Evolutionary conservation across 2,113 vertebrate species (phyloP).

Genomic region (Nerophis ophidion): DNA sequence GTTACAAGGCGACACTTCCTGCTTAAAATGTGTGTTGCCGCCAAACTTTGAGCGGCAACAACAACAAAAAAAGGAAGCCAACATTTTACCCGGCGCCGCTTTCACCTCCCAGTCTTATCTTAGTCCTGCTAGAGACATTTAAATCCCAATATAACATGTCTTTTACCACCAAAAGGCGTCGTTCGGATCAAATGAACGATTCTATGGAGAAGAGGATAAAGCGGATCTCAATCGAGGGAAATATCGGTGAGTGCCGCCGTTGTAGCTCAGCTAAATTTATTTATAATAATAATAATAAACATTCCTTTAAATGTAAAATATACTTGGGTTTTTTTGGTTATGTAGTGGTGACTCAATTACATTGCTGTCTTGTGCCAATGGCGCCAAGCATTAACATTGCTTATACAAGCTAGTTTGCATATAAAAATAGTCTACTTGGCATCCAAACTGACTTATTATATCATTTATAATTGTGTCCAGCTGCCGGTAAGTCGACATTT

Average conservation of each 20-base stretch:
- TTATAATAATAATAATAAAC: background rate
- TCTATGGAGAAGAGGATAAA: conserved; percentile 69
- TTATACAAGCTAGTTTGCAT: too few relatives aligned
- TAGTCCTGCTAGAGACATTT: background rate
- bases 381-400: too few relatives aligned
- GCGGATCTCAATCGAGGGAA: conserved; percentile 85
- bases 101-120: background rate
- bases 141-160: conserved; percentile 39
- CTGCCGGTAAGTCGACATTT: conserved; percentile 90
- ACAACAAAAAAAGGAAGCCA: conserved; percentile 2
- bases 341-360: too few relatives aligned
- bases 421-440: background rate
- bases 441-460: background rate
- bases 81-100: background rate
- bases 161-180: conserved; percentile 52
- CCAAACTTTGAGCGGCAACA: background rate
- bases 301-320: too few relatives aligned
- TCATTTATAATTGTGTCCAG: conserved; percentile 54
- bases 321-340: too few relatives aligned
- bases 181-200: conserved; percentile 42
- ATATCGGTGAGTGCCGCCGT: conserved; percentile 77
- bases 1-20: conserved; percentile 3
- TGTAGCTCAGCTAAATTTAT: background rate
- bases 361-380: too few relatives aligned
- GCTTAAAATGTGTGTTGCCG: background rate